phyloP scores from a whole-genome alignment of 2,797 vertebrate genomes.

The Emydoidea blandingii region DNA sequence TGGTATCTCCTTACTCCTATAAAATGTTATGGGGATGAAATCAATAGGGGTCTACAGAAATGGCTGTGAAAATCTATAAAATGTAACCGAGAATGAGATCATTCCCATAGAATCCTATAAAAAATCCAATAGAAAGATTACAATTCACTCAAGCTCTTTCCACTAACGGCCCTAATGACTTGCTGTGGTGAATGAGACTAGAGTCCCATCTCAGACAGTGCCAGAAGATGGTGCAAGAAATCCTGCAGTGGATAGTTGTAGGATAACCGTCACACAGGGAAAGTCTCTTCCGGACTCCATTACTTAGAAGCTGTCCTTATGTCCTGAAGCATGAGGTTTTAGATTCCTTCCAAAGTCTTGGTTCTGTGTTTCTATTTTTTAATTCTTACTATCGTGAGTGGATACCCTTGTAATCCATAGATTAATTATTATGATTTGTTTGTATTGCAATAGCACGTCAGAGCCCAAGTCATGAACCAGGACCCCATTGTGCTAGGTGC shows the following conservation, averaged over 20 bases:
- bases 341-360: background rate
- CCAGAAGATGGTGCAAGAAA: background rate
- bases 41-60: slow-evolving; percentile 30
- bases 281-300: background rate
- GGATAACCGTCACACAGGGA: background rate
- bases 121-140: background rate
- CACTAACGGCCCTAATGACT: slow-evolving; percentile 12
- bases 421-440: background rate
- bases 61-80: slow-evolving; percentile 47
- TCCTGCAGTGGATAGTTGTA: background rate
- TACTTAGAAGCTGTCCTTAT: background rate
- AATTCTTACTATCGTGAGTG: background rate
- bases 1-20: accelerated
- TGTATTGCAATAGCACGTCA: background rate
- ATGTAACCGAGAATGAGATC: slow-evolving; percentile 16
- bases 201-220: background rate
- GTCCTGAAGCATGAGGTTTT: background rate
- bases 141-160: slow-evolving; percentile 33
- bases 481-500: background rate
- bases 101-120: background rate
- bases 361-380: background rate
- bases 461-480: background rate
- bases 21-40: slow-evolving; percentile 32
- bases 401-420: background rate
- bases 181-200: slow-evolving; percentile 17